phyloP scores from a whole-genome alignment of 2,797 vertebrate species.

The Anguilla pacifica region DNA sequence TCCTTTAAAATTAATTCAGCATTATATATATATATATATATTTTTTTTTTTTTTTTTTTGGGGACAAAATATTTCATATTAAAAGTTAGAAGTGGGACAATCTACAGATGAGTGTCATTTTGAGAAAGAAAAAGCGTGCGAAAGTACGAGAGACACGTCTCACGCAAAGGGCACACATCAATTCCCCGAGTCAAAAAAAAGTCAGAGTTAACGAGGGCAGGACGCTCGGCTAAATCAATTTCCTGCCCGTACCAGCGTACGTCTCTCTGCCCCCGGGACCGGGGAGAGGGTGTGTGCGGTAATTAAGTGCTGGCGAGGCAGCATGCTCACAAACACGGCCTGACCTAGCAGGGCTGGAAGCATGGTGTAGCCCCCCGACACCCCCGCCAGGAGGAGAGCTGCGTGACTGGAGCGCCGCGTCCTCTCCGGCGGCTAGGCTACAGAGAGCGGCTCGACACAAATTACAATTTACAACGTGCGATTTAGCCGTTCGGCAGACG shows the following conservation, averaged over 20 bases:
- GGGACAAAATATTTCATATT: not conserved
- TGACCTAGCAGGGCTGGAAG: slow-evolving; percentile 68
- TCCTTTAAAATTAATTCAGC: not conserved
- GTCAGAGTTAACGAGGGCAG: slow-evolving; percentile 22
- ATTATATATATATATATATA: not conserved
- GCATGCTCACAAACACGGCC: slow-evolving; percentile 69
- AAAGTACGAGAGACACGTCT: slow-evolving; percentile 18
- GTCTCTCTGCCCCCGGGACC: slow-evolving; percentile 43
- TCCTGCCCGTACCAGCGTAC: not conserved
- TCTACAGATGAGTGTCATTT: not conserved
- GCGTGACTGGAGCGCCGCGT: slow-evolving; percentile 76
- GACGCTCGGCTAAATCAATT: slow-evolving; percentile 45
- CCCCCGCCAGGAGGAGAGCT: slow-evolving; percentile 97
- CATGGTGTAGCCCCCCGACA: slow-evolving; percentile 85
- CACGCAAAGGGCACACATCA: slow-evolving; percentile 15
- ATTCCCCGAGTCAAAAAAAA: slow-evolving; percentile 21
- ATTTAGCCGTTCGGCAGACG: not conserved
- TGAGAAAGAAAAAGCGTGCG: not conserved
- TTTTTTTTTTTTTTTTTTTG: too few relatives aligned
- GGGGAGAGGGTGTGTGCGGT: slow-evolving; percentile 67
- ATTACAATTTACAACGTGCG: slow-evolving; percentile 3
- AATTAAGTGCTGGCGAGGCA: slow-evolving; percentile 78
- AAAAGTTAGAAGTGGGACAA: not conserved
- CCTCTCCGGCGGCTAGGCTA: not conserved
- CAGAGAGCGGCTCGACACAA: not conserved